phyloP scores from a whole-genome alignment of 2,888 invertebrate species.

The Mechanitis messenoides region DNA sequence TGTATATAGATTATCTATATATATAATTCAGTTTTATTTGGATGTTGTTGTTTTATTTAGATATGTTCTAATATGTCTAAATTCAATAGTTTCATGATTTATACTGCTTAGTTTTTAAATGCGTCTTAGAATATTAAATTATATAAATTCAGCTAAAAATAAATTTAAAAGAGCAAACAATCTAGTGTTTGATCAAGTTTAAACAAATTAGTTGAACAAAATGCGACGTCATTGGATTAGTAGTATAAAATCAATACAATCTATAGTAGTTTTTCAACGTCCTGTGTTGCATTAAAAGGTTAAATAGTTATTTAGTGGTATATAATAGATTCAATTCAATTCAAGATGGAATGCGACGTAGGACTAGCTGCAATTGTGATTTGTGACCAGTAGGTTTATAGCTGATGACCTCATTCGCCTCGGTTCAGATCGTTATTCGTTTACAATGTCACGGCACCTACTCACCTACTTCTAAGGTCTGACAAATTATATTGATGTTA shows the following conservation, averaged over 20 bases:
- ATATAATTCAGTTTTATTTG: too few species aligned
- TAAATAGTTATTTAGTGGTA: neutral
- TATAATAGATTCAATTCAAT: neutral
- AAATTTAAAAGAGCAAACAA: too few species aligned
- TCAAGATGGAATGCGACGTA: conserved; percentile 13
- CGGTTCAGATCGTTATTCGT: conserved; percentile 15
- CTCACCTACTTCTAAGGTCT: conserved; percentile 13
- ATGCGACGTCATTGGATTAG: conserved; percentile 9
- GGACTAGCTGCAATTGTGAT: conserved; percentile 29
- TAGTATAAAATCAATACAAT: neutral
- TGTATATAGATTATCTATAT: too few species aligned
- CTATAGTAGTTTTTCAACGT: neutral
- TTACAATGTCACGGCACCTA: conserved; percentile 22
- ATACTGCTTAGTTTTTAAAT: too few species aligned
- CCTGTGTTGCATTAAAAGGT: neutral
- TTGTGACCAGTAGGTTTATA: conserved; percentile 20
- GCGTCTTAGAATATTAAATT: too few species aligned
- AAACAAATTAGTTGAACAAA: conserved; percentile 1
- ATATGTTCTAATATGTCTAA: too few species aligned
- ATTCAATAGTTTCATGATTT: too few species aligned
- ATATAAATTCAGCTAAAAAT: too few species aligned
- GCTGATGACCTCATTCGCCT: conserved; percentile 26
- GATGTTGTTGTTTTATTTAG: too few species aligned
- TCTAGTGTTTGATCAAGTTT: too few species aligned
- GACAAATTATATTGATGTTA: conserved; percentile 9